These are phyloP conservation scores for Antechinus flavipes DNA, from an alignment of 2,113 vertebrate genomes.

Conservation along the genomic window DNA sequence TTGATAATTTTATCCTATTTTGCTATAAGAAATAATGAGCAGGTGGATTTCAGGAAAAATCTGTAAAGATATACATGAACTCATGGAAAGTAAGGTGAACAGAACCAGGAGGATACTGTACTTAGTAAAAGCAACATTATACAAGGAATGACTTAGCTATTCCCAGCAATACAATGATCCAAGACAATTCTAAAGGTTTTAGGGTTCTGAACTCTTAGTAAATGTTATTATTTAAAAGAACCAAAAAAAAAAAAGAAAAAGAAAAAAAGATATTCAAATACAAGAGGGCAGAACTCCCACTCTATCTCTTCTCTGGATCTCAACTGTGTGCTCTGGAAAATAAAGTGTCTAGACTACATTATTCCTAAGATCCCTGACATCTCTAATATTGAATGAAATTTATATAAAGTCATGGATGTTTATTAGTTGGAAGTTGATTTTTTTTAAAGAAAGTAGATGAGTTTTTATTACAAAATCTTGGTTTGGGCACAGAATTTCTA, in stretches of 20 bases:
- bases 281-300: neutral
- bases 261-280: neutral
- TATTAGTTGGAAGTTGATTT: neutral
- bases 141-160: neutral
- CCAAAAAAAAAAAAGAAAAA: neutral
- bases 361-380: neutral
- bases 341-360: neutral
- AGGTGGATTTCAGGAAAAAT: neutral
- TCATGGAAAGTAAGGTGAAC: neutral
- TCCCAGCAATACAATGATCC: too few species aligned
- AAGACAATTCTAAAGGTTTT: neutral
- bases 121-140: neutral
- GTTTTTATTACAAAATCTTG: neutral
- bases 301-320: neutral
- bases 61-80: neutral
- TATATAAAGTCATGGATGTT: neutral
- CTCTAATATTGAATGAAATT: neutral
- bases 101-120: neutral
- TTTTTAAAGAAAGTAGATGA: slow-evolving; percentile 18
- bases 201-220: neutral
- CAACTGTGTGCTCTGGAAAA: neutral
- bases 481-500: neutral
- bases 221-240: neutral
- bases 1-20: neutral
- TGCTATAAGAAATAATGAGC: neutral